phyloP scores from a whole-genome alignment of 2,113 vertebrate genomes.

The Odontesthes bonariensis region DNA sequence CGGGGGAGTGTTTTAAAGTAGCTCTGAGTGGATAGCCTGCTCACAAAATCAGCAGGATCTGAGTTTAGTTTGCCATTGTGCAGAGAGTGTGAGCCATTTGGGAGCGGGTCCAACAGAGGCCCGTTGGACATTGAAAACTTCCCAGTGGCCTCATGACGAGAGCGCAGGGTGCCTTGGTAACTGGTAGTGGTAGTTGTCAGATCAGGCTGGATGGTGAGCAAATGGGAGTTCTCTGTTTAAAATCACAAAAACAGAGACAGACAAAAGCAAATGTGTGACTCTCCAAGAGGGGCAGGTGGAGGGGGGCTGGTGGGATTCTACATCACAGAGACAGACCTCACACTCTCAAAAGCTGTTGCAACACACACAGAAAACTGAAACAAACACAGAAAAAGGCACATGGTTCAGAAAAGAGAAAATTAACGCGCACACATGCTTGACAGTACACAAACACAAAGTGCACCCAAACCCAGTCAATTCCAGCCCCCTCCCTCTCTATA shows the following conservation, averaged over 20 bases:
- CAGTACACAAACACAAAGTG: constrained; percentile 73
- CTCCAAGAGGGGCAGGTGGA: constrained; percentile 53
- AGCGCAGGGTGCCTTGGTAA: constrained; percentile 94
- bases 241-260: constrained; percentile 61
- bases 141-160: constrained; percentile 88
- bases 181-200: constrained; percentile 96
- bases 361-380: constrained; percentile 60
- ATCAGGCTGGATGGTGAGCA: constrained; percentile 99
- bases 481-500: constrained; percentile 31
- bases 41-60: constrained; percentile 89
- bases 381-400: constrained; percentile 72
- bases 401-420: constrained; percentile 58
- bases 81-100: constrained; percentile 90
- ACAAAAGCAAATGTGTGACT: constrained; percentile 73
- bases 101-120: constrained; percentile 92
- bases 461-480: constrained; percentile 65
- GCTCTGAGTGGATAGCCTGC: constrained; percentile 91
- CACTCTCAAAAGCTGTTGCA: constrained; percentile 68
- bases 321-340: constrained; percentile 69
- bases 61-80: constrained; percentile 91
- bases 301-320: constrained; percentile 20
- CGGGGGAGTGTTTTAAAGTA: constrained; percentile 95
- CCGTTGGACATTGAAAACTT: constrained; percentile 96
- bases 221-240: constrained; percentile 91
- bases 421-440: constrained; percentile 43